Base-by-base conservation (phyloP, 2,113 vertebrate species). In the Aptenodytes patagonicus region DNA sequence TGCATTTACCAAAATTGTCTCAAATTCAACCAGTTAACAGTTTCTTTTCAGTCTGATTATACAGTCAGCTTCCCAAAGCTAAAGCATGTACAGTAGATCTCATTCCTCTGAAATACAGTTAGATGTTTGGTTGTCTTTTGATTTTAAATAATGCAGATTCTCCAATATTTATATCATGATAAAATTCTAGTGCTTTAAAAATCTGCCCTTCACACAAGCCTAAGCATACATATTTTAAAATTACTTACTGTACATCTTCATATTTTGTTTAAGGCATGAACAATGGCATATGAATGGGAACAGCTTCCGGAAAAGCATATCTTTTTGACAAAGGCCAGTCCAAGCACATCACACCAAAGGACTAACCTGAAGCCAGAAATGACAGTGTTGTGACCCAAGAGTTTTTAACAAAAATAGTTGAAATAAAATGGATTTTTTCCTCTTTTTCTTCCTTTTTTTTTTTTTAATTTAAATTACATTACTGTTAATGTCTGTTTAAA, bases 241-340 rank as follows among this genome's bases (percentile, higher is more conserved):
- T 92, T 93, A 93, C 91, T 98, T 98, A 98, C 97, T 98, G 96
- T 98, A 98, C 96, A 98, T 97, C 94, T 98, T 97, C 96, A 78
- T 98, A 97, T 97, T 98, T 98, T 97, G 38, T 97, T 98, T 98
- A 98, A 98, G 98, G 98, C 98, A 98, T 98, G 98, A 98, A 98
- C 96, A 97, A 98, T 98, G 97, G 96, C 72, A 89, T 97, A 96
- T 97, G 96, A 97, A 97, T 95, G 97, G 92, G 95, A 97, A 97
- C 83, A 93, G 93, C 95, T 96, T 98, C 94, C 80, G 10, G 96
- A 97, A 98, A 98, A 98, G 97, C 87, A 83, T 96, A 70, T 90
- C 89, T 89, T 93, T 97, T 91, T 60, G 84, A 97, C 85, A 95
- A 88, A 97, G 97, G 97, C 92, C 94, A 95, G 97, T 95, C 97